Evolutionary conservation across 2,113 vertebrate genomes (phyloP).

Genomic region (Steatornis caripensis): DNA sequence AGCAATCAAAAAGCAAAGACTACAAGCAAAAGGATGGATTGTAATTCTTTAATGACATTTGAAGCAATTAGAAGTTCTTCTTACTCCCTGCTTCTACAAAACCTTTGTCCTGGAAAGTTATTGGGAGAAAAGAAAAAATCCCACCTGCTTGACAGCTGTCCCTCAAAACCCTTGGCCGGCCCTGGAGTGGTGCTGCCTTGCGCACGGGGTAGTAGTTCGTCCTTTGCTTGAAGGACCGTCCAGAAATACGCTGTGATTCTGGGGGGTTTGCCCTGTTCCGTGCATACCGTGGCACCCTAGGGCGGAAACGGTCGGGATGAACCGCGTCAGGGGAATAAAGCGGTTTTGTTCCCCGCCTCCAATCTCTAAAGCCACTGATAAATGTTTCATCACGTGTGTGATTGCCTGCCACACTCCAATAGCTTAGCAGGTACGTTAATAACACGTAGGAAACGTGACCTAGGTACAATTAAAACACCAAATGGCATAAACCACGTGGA

Average conservation of each 20-base stretch:
- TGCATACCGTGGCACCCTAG: fast-evolving
- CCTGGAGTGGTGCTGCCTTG: neutral
- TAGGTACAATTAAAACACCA: neutral
- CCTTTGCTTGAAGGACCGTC: neutral
- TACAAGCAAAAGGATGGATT: neutral
- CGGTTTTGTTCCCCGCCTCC: neutral
- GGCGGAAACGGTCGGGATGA: neutral
- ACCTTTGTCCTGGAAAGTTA: neutral
- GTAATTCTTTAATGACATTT: neutral
- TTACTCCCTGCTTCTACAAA: neutral
- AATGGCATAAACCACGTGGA: fast-evolving
- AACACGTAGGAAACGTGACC: fast-evolving
- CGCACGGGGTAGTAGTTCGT: fast-evolving
- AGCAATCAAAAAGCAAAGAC: neutral
- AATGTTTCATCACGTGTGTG: neutral
- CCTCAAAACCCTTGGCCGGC: neutral
- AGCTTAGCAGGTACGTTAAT: neutral
- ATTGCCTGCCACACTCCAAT: neutral
- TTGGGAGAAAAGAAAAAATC: fast-evolving
- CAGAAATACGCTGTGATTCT: fast-evolving
- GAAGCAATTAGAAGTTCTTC: neutral
- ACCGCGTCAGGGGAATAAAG: neutral
- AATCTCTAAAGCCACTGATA: fast-evolving
- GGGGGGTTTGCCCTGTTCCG: neutral
- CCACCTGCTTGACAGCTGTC: neutral